Percentiles rank a stretch among this genome's conserved stretches.
Evolutionary conservation across 2,113 vertebrate species (phyloP).

Genomic region (Setophaga coronata): DNA sequence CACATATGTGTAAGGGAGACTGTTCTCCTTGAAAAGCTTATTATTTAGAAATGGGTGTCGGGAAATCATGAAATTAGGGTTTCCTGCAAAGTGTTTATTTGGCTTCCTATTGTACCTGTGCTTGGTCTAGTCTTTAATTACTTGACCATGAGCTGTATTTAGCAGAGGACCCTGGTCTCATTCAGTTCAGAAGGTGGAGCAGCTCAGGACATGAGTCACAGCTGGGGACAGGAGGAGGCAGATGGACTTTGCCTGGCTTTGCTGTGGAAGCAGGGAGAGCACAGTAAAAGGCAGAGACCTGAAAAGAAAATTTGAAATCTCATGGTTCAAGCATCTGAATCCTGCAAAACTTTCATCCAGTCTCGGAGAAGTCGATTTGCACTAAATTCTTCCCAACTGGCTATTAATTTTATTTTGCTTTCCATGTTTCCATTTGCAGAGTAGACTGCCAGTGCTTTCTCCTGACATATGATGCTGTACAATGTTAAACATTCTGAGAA

Average conservation of each 20-base stretch:
- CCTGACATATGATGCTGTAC: not conserved
- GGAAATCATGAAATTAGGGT: not conserved
- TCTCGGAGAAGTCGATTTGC: not conserved
- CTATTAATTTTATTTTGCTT: not conserved
- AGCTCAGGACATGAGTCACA: not conserved
- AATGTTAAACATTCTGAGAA: not conserved
- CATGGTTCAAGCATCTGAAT: not conserved
- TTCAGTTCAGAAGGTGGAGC: not conserved
- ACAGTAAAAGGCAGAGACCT: not conserved
- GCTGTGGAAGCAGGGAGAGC: not conserved
- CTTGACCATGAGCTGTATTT: not conserved
- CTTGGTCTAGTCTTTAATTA: slow-evolving; percentile 10
- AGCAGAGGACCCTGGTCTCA: not conserved
- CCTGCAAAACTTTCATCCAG: not conserved
- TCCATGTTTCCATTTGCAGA: not conserved
- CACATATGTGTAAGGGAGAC: not conserved
- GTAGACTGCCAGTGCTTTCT: not conserved
- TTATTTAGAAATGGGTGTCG: not conserved
- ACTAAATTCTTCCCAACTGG: not conserved
- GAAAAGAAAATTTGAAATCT: not conserved
- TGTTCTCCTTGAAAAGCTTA: not conserved
- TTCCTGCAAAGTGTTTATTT: slow-evolving; percentile 9
- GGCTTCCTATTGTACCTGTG: not conserved
- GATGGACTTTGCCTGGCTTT: not conserved
- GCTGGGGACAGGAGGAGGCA: not conserved